Evolutionary conservation across 2,888 invertebrate species (phyloP).

Genomic region (Agrypnus murinus): DNA sequence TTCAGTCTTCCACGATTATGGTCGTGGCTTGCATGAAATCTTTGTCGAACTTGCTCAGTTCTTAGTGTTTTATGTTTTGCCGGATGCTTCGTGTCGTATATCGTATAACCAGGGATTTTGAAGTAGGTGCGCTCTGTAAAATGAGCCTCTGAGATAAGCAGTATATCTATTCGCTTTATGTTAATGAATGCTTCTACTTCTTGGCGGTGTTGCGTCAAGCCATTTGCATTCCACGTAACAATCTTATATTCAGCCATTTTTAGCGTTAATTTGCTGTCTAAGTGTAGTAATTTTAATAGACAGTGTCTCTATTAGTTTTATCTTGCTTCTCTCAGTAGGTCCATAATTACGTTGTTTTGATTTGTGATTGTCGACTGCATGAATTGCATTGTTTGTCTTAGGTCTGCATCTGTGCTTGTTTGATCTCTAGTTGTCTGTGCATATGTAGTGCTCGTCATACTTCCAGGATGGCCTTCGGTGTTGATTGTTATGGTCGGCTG

Average conservation of each 20-base stretch:
- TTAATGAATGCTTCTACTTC: constrained; percentile 1
- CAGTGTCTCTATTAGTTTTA: background rate
- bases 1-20: background rate
- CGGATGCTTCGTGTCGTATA: no score
- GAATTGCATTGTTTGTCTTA: background rate
- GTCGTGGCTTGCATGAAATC: background rate
- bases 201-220: no score
- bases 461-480: background rate
- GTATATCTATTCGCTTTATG: background rate
- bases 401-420: constrained; percentile 4
- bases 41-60: background rate
- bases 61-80: no score
- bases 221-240: no score
- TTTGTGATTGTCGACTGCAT: background rate
- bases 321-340: background rate
- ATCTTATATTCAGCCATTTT: no score
- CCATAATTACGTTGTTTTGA: background rate
- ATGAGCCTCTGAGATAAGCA: no score
- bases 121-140: no score
- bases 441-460: background rate
- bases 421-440: constrained; percentile 10
- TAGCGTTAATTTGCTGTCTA: no score
- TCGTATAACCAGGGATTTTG: background rate
- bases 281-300: constrained; percentile 1
- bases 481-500: background rate